A percentile compares a stretch with the other conserved stretches of the same genome.
phyloP scores from a whole-genome alignment of 1,140 invertebrate species.

The Aradophagus sp. region DNA sequence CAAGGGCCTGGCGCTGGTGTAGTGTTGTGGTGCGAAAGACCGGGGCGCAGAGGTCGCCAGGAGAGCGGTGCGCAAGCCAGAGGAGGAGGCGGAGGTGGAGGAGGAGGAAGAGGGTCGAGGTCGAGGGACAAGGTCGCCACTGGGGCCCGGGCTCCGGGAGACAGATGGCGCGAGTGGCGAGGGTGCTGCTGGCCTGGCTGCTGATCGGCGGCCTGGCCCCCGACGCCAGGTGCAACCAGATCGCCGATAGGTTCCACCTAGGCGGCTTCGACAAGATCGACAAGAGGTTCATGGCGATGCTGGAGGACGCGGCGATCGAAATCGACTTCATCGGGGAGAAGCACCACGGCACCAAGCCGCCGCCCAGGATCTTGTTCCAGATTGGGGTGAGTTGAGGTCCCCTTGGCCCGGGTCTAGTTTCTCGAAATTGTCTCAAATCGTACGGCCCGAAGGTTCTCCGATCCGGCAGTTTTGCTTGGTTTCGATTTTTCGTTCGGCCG shows the following conservation, averaged over 20 bases:
- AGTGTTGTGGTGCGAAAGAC: slow-evolving; percentile 36
- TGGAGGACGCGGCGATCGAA: slow-evolving; percentile 67
- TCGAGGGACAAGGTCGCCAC: slow-evolving; percentile 49
- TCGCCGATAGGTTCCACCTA: slow-evolving; percentile 63
- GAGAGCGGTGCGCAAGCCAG: slow-evolving; percentile 2
- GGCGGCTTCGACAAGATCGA: slow-evolving; percentile 58
- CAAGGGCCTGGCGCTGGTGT: slow-evolving; percentile 25
- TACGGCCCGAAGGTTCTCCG: too few species aligned
- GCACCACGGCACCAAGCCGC: slow-evolving; percentile 51
- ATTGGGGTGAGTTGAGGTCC: slow-evolving; percentile 71
- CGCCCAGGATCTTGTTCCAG: slow-evolving; percentile 69
- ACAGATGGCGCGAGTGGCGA: slow-evolving; percentile 28
- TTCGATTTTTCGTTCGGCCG: too few species aligned
- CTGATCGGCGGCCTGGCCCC: slow-evolving; percentile 16
- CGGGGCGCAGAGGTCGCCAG: slow-evolving; percentile 32
- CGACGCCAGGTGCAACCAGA: slow-evolving; percentile 48
- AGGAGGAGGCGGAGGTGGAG: slow-evolving; percentile 10
- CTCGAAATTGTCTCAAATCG: too few species aligned
- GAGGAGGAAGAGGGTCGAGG: slow-evolving; percentile 52
- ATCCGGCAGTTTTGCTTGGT: too few species aligned
- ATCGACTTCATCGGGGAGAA: slow-evolving; percentile 66
- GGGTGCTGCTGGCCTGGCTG: slow-evolving; percentile 31
- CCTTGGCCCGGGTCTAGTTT: too few species aligned
- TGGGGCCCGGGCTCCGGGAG: slow-evolving; percentile 37
- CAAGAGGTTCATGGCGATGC: slow-evolving; percentile 62